Base-by-base conservation (phyloP, 1,140 invertebrate genomes). In the Diorhabda carinulata region DNA sequence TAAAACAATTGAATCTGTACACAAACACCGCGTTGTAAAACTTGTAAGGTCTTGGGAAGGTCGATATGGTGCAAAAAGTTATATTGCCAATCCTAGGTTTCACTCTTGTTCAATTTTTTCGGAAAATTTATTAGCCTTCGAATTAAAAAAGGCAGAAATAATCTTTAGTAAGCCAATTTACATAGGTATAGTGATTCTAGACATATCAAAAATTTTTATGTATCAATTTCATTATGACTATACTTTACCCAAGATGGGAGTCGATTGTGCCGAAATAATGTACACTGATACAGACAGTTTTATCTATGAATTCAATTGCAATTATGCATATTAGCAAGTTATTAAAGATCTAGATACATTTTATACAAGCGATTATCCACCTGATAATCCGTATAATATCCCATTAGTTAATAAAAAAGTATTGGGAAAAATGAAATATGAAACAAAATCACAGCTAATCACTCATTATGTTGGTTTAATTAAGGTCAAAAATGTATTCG, bases 361-460 rank as follows among this genome's bases (percentile, higher is more conserved):
- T 47, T 4, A 47, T 47, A 47, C 45, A n/a, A n/a, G n/a, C n/a
- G n/a, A n/a, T n/a, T n/a, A n/a, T 72, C 75, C 71, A 72, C 4
- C 63, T 47, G 68, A 75, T 69, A 75, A 78, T 72, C 56, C 57
- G 58, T 78, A 72, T 69, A 67, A 65, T 47, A 78, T 79, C 41
- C 75, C 76, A 56, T 56, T 58, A 61, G 71, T 72, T 61, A 84
- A 85, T 73, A 83, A 83, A 76, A 85, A 85, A 71, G 79, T 82
- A 4, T 10, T 82, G 4, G 82, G 84, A 25, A 79, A 83, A 74
- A 81, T 85, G 72, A 86, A 84, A 78, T 83, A 78, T 75, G 74
- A 77, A 69, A 62, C 62, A 56, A 71, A 72, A 45, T 73, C 71
- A 25, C 60, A 64, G 60, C 68, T 78, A n/a, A 73, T 79, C 62